These are phyloP conservation scores for Prosopocoilus inquinatus DNA, from an alignment of 2,888 invertebrate genomes.

Conservation along the genomic window DNA sequence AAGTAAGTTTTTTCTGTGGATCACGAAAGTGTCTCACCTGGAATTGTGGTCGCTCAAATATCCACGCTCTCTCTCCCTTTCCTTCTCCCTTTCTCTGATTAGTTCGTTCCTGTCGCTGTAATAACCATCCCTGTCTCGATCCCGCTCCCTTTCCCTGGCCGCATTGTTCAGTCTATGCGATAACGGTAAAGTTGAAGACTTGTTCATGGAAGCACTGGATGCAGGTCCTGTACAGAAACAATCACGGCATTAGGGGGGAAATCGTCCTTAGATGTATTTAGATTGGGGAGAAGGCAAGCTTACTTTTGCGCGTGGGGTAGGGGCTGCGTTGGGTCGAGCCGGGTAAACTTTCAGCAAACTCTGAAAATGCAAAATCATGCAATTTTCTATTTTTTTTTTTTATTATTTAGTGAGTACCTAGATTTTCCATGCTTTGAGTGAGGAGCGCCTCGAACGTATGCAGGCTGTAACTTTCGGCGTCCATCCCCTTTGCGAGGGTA, in stretches of 20 bases:
- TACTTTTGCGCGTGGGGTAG: conserved; percentile 80
- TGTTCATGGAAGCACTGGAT: conserved; percentile 68
- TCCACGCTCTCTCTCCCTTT: conserved; percentile 63
- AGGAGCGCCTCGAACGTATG: conserved; percentile 91
- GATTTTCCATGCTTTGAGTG: conserved; percentile 93
- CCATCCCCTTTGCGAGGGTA: conserved; percentile 91
- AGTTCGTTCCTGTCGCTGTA: conserved; percentile 88
- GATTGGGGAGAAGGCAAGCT: conserved; percentile 50
- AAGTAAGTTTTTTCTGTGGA: no score
- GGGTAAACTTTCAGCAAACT: conserved; percentile 84
- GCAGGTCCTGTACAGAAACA: conserved; percentile 53
- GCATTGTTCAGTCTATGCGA: conserved; percentile 68
- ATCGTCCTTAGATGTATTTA: neutral
- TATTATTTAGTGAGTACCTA: conserved; percentile 60
- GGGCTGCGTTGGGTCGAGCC: conserved; percentile 83
- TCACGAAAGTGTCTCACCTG: no score
- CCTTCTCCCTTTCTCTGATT: conserved; percentile 71
- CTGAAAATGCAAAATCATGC: conserved; percentile 51
- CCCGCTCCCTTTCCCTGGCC: conserved; percentile 61
- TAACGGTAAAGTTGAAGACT: conserved; percentile 79
- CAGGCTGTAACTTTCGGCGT: conserved; percentile 90
- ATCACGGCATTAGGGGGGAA: conserved; percentile 1
- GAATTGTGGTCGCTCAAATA: conserved; percentile 81
- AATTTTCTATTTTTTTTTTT: neutral
- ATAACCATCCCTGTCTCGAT: conserved; percentile 77